Evolutionary conservation across 2,797 vertebrate species (phyloP), one percentile per base, ranked within the genome.

Genomic region (Chaetodon trifasciatus): DNA sequence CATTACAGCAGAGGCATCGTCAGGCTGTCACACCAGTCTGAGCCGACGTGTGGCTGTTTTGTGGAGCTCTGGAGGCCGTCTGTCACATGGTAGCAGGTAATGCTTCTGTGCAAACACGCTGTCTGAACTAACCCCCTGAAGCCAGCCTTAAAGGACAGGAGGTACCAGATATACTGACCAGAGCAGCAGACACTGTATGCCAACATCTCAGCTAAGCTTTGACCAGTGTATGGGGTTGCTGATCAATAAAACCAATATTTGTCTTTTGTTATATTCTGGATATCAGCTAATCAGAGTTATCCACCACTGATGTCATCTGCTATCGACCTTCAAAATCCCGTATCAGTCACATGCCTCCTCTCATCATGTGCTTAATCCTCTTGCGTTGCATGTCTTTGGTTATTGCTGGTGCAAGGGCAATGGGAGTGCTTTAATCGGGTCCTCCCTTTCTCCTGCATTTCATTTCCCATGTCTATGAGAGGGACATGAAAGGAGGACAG

Each of bases 361-460:
- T 76, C 78, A 52, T 85, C 78, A 47, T 40, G 50, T 19, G 70
- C 57, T 82, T 85, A 70, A 84, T 90, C 83, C 81, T 85, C 39
- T 12, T 15, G 67, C 12, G 21, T 64, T 66, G 79, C 64, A 23
- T 53, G 60, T 86, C 86, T 87, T 87, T 84, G 84, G 40, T 67
- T 74, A 68, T 52, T 62, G 85, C 73, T 70, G 65, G 58, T 63
- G 73, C 90, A 91, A 92, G 89, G 92, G 79, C 86, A 86, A 86
- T 76, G 76, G 62, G 78, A 74, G 81, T 60, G 86, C 85, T 88
- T 81, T 90, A 87, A 91, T 87, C 55, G 76, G 74, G 56, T 46
- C 69, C 76, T 69, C 61, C 56, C 47, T 61, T 42, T 81, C 17
- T 81, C 87, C 81, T 76, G 65, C 82, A 78, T 90, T 81, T 91